phyloP scores from a whole-genome alignment of 2,113 vertebrate genomes.

The Aix galericulata region DNA sequence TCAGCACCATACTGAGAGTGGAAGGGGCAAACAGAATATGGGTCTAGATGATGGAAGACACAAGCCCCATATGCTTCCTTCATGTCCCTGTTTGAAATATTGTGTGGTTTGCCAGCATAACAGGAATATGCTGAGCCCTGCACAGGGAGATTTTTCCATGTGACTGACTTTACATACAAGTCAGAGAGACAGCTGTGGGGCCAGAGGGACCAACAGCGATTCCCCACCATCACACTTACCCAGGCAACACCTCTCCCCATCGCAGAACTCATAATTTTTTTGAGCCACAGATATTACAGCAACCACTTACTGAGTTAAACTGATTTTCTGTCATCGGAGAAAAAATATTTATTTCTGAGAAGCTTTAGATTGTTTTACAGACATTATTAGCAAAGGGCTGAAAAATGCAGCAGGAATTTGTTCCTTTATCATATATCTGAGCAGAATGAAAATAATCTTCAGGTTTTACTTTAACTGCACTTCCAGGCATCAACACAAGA shows the following conservation, averaged over 20 bases:
- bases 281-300: background rate
- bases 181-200: background rate
- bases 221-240: background rate
- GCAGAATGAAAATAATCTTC: background rate
- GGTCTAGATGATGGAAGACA: background rate
- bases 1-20: background rate
- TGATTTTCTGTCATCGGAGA: background rate
- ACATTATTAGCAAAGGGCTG: background rate
- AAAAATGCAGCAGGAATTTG: background rate
- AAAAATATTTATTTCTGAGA: background rate
- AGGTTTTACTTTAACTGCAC: constrained; percentile 39
- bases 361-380: background rate
- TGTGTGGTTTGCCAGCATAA: background rate
- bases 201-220: background rate
- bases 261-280: background rate
- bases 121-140: background rate
- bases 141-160: background rate
- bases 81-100: background rate
- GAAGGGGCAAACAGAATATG: background rate
- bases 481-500: constrained; percentile 77
- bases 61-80: background rate
- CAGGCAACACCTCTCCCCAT: background rate
- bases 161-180: background rate
- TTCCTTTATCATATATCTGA: background rate
- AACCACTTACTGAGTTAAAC: background rate